phyloP scores from a whole-genome alignment of 2,113 vertebrate species.

The Ictalurus punctatus region DNA sequence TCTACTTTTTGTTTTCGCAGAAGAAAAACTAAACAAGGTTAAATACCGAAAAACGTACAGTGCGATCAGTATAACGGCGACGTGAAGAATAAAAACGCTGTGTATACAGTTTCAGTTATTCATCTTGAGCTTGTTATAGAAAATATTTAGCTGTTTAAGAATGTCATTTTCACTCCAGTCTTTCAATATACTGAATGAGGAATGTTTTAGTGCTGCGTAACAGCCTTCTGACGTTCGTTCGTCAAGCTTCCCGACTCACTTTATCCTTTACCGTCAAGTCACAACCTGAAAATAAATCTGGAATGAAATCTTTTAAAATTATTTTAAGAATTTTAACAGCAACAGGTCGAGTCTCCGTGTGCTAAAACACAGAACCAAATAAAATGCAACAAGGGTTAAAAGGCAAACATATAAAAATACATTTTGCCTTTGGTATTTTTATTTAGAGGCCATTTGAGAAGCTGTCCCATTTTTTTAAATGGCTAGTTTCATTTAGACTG shows the following conservation, averaged over 20 bases:
- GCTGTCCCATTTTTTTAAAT: no score
- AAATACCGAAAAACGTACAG: not conserved
- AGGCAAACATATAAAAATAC: no score
- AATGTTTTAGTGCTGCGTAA: not conserved
- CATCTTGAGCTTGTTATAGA: not conserved
- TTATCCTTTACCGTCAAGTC: not conserved
- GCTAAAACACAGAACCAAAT: no score
- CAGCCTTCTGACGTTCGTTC: not conserved
- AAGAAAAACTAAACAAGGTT: not conserved
- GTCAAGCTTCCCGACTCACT: not conserved
- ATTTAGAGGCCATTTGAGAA: no score
- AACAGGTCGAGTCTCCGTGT: not conserved
- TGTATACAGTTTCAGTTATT: not conserved
- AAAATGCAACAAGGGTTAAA: no score
- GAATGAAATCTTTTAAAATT: no score
- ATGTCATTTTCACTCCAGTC: not conserved
- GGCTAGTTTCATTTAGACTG: no score
- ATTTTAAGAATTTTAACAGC: not conserved
- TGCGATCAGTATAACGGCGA: not conserved
- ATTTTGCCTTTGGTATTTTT: no score
- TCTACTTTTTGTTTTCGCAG: not conserved
- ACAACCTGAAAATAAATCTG: not conserved
- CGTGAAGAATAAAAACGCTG: not conserved
- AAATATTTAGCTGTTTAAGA: not conserved
- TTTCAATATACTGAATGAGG: not conserved